These are phyloP conservation scores for Drosophila setifemur DNA, from an alignment of 1,140 invertebrate species.

Conservation along the genomic window DNA sequence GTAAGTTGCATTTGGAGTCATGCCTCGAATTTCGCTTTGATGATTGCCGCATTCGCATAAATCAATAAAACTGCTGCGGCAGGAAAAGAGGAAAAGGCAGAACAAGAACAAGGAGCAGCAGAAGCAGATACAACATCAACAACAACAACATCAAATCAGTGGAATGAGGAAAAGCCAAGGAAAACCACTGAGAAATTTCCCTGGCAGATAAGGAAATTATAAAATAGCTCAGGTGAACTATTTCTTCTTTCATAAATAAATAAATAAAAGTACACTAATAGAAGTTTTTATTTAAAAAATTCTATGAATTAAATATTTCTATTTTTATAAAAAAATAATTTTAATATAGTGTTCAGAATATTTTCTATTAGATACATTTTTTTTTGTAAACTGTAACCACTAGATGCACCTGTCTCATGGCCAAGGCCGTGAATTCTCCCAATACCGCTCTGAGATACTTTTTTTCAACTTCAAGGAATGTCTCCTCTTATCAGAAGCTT, in stretches of 20 bases:
- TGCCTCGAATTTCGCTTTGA: slow-evolving; percentile 48
- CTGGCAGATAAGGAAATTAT: too few relatives aligned
- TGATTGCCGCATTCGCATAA: slow-evolving; percentile 63
- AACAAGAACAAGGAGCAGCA: slow-evolving; percentile 12
- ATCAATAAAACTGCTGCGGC: slow-evolving; percentile 61
- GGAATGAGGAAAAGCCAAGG: neutral
- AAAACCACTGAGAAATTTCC: neutral
- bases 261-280: too few relatives aligned
- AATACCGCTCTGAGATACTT: too few relatives aligned
- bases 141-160: neutral
- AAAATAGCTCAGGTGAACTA: neutral
- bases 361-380: too few relatives aligned
- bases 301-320: neutral
- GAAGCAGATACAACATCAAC: neutral
- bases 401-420: neutral
- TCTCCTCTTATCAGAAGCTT: neutral
- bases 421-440: too few relatives aligned
- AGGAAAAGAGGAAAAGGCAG: slow-evolving; percentile 1
- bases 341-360: too few relatives aligned
- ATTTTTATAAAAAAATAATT: neutral
- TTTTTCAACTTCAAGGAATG: neutral
- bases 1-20: slow-evolving; percentile 2
- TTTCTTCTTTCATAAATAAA: too few relatives aligned
- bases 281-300: neutral
- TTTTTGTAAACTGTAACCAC: too few relatives aligned